Base-by-base conservation (phyloP, 2,797 vertebrate species). In the Luscinia megarhynchos region DNA sequence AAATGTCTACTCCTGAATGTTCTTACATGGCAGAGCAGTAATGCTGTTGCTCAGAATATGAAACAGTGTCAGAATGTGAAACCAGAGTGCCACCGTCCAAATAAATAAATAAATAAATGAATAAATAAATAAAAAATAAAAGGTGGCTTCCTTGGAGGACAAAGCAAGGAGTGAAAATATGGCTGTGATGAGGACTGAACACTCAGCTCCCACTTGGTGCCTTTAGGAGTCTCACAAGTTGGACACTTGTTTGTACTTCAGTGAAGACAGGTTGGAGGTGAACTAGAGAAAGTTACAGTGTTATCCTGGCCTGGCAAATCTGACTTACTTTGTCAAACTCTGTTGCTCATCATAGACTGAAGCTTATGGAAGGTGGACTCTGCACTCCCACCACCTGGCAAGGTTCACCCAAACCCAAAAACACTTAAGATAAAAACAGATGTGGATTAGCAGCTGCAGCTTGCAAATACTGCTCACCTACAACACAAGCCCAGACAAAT, bases 401-500 rank as follows among this genome's bases (percentile, higher is more conserved):
- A 89, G 40, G 24, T 38, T 72, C 9, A 12, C 6, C 10, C 15
- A 45, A 58, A 89, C 38, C 13, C 29, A 62, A 66, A 84, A 90
- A 6, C 5, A 57, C 29, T 61, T 57, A 15, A 74, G 27, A 76
- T 30, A 34, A 69, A 78, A 54, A 19, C 20, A 64, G 34, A 38
- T 14, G 23, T 0, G 0, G 45, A 50, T 11, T 29, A 78, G 54
- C 57, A 85, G 32, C 3, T 77, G 57, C 84, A 89, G 36, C 46
- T 84, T 68, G 68, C 34, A 80, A 80, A 48, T 19, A 91, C 59
- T 10, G 30, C 61, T 87, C 19, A 30, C 19, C 34, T n/a, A 45
- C 45, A 93, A 46, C 69, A 54, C 94, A 95, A 92, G 96, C 18
- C 95, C 84, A 89, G 82, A 80, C 93, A 94, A 83, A 92, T 92